Percentiles rank a stretch among this genome's conserved stretches.
Conservation (phyloP, 2,888 invertebrate species). For the Acleris cristana region DNA sequence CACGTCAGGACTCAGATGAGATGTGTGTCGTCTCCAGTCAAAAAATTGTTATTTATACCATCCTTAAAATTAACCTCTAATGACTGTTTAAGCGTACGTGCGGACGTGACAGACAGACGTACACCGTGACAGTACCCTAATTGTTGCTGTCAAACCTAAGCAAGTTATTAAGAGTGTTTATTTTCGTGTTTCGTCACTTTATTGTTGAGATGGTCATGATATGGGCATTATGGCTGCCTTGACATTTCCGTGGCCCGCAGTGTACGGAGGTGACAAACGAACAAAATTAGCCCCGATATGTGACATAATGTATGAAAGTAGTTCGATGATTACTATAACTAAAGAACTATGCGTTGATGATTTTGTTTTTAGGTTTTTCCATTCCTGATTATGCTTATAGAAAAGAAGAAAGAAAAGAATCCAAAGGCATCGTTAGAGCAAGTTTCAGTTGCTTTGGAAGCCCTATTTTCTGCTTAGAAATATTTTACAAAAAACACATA, state of each 20-base stretch:
- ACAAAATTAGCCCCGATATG: constrained; percentile 44
- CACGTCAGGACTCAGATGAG: constrained; percentile 55
- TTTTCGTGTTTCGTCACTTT: constrained; percentile 50
- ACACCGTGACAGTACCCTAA: constrained; percentile 73
- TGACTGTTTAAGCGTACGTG: constrained; percentile 52
- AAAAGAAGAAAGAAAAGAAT: no score
- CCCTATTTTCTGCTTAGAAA: no score
- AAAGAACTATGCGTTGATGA: constrained; percentile 13
- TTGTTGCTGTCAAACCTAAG: constrained; percentile 68
- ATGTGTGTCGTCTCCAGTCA: constrained; percentile 60
- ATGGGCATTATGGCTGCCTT: constrained; percentile 54
- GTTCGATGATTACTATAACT: constrained; percentile 35
- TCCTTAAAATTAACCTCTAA: constrained; percentile 61
- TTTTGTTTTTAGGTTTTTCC: constrained; percentile 4
- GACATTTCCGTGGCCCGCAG: constrained; percentile 55
- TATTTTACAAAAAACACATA: no score
- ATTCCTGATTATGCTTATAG: no score
- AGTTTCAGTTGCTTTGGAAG: no score
- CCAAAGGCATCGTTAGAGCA: no score
- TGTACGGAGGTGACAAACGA: constrained; percentile 50
- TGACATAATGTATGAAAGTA: constrained; percentile 47
- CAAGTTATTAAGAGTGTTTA: constrained; percentile 64
- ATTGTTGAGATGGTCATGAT: constrained; percentile 49
- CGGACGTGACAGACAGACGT: constrained; percentile 66
- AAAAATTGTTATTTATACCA: constrained; percentile 71